These are phyloP conservation scores for Limosa lapponica DNA, from an alignment of 2,797 vertebrate genomes.

Conservation along the genomic window DNA sequence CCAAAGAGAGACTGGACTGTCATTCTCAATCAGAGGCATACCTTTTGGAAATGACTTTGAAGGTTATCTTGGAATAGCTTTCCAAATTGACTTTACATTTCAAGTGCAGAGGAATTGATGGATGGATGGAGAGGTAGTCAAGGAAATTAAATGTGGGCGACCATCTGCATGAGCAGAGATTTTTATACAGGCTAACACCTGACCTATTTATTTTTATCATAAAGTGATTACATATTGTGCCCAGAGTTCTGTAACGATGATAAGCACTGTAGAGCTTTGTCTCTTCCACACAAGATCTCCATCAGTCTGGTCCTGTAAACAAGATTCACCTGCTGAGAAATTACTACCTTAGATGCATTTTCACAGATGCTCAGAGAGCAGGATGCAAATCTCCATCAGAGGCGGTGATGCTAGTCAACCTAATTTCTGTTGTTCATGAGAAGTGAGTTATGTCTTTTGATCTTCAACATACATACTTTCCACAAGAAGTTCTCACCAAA, in stretches of 20 bases:
- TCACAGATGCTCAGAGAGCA: not conserved
- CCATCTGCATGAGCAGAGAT: not conserved
- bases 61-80: constrained; percentile 6
- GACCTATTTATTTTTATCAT: not conserved
- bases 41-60: not conserved
- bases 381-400: not conserved
- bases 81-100: constrained; percentile 3
- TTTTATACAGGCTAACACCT: not conserved
- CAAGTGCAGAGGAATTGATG: not conserved
- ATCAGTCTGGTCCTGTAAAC: not conserved
- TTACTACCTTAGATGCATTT: not conserved
- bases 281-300: not conserved
- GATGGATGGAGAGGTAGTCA: not conserved
- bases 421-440: not conserved
- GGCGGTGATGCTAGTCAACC: not conserved
- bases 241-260: not conserved
- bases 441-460: not conserved
- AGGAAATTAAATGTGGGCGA: not conserved
- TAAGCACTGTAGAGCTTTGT: not conserved
- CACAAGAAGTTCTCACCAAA: not conserved
- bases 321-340: not conserved
- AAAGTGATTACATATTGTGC: not conserved
- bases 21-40: not conserved
- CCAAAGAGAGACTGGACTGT: not conserved
- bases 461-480: not conserved